Evolutionary conservation across 1,140 invertebrate genomes (phyloP).

Genomic region (Penaeus indicus): DNA sequence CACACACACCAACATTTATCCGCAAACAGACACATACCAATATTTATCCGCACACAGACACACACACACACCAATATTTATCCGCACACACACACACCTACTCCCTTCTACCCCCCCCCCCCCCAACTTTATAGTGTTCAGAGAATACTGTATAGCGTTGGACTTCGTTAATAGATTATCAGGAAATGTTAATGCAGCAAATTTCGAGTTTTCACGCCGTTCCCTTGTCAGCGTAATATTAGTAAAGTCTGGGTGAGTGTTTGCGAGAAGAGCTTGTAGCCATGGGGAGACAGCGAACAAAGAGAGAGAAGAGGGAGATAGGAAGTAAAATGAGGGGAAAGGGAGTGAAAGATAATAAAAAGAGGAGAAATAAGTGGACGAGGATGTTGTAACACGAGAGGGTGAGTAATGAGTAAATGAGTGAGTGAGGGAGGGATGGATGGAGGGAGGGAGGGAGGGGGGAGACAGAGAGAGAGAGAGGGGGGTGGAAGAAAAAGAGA

Average conservation of each 20-base stretch:
- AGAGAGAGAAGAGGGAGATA: neutral
- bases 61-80: constrained; percentile 24
- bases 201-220: too few relatives aligned
- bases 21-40: too few relatives aligned
- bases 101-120: neutral
- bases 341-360: neutral
- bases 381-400: neutral
- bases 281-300: neutral
- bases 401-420: neutral
- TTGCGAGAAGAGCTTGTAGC: neutral
- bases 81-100: neutral
- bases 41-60: neutral
- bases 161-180: too few relatives aligned
- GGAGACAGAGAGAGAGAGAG: too few relatives aligned
- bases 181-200: too few relatives aligned
- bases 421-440: neutral
- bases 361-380: neutral
- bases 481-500: too few relatives aligned
- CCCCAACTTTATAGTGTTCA: too few relatives aligned
- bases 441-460: neutral
- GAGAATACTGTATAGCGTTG: neutral
- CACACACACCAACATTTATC: too few relatives aligned
- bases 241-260: too few relatives aligned
- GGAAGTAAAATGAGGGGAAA: neutral
- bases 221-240: too few relatives aligned